These are phyloP conservation scores for Nomada lathburiana DNA, from an alignment of 2,888 invertebrate genomes.

Conservation along the genomic window DNA sequence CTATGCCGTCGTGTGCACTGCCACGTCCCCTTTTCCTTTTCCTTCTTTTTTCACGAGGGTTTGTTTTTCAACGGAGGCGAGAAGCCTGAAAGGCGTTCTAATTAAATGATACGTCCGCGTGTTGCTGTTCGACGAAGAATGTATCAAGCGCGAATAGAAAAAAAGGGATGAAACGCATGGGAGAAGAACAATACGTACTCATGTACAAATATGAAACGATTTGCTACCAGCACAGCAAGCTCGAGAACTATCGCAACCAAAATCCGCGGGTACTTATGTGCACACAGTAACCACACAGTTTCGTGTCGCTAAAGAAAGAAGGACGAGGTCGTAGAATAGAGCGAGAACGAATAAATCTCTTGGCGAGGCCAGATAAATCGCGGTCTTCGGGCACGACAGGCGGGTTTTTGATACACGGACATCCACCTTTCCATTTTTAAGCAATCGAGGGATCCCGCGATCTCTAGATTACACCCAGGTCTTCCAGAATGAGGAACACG, in stretches of 20 bases:
- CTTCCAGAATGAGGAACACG: no score
- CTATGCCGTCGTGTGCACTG: conserved; percentile 27
- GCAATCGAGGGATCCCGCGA: background rate
- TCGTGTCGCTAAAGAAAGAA: conserved; percentile 26
- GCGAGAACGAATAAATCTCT: conserved; percentile 51
- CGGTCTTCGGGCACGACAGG: background rate
- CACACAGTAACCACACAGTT: conserved; percentile 47
- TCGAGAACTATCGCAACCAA: conserved; percentile 58
- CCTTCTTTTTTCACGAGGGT: background rate
- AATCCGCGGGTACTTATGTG: conserved; percentile 54
- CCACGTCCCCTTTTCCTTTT: background rate
- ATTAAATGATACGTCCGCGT: conserved; percentile 49
- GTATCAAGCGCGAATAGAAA: conserved; percentile 17
- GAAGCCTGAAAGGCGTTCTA: conserved; percentile 39
- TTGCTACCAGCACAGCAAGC: conserved; percentile 20
- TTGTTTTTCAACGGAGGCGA: conserved; percentile 27
- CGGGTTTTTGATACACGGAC: background rate
- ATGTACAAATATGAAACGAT: conserved; percentile 38
- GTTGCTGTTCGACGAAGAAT: conserved; percentile 15
- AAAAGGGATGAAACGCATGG: background rate
- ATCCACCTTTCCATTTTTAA: conserved; percentile 8
- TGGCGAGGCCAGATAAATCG: conserved; percentile 58
- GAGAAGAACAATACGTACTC: background rate
- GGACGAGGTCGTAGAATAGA: background rate
- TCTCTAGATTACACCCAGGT: background rate